Conservation (phyloP, 2,797 vertebrate species). For the Acropternis orthonyx region DNA sequence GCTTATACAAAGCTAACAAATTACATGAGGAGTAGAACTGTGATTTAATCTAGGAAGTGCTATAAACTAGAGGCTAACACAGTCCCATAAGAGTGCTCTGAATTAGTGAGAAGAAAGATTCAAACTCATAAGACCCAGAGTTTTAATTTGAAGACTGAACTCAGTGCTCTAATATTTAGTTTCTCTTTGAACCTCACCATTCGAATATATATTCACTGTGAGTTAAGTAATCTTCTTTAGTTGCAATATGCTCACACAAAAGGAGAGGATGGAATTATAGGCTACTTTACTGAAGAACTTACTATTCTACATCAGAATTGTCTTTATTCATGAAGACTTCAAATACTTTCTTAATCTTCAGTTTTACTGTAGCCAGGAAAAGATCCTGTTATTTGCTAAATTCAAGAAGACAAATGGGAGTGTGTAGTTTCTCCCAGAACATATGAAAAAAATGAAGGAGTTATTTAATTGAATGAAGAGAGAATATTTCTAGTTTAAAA, state of each 20-base stretch:
- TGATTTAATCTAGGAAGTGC: not conserved
- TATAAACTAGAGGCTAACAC: not conserved
- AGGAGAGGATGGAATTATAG: not conserved
- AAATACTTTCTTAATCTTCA: not conserved
- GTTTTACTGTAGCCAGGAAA: not conserved
- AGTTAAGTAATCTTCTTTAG: not conserved
- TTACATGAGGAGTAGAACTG: not conserved
- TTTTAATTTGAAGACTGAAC: not conserved
- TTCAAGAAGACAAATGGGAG: not conserved
- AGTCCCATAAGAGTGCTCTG: not conserved
- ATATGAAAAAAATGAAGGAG: not conserved
- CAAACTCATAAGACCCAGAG: not conserved
- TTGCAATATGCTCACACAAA: not conserved
- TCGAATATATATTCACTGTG: not conserved
- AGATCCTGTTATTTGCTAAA: not conserved
- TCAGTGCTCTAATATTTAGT: not conserved
- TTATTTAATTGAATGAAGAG: not conserved
- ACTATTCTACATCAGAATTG: constrained; percentile 2
- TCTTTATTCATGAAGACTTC: constrained; percentile 22
- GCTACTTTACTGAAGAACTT: not conserved
- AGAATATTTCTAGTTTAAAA: not conserved
- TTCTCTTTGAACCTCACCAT: constrained; percentile 13
- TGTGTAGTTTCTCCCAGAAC: not conserved
- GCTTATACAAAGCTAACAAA: not conserved
- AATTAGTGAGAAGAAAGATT: not conserved